Base-by-base conservation (phyloP, 1,140 invertebrate genomes). In the Proales similis region DNA sequence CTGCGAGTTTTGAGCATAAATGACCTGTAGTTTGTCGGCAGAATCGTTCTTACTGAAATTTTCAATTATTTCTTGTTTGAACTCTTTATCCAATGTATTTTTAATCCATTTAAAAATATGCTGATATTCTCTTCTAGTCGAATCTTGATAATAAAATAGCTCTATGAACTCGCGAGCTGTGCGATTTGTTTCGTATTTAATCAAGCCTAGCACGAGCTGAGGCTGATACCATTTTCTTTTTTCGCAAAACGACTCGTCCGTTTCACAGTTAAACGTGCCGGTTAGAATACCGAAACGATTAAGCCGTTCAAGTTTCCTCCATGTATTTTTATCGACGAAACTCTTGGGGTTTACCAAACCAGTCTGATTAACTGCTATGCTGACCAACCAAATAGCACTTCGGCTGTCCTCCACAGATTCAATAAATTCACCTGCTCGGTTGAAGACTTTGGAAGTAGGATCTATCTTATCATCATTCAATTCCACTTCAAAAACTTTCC, bases 381-480 rank as follows among this genome's bases (percentile, higher is more conserved):
- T 24, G 14, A 57, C 36, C 11, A 57, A 42, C 51, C 51, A 57
- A 20, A 57, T 42, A 30, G 29, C 45, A 19, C 45, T 42, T 27
- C 45, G 39, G 3, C n/a, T 24, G 22, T 57, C 51, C 14, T 57
- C 33, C 9, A 57, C 36, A 29, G 51, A 57, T 42, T 57, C 51
- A 5, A 57, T 19, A 26, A 57, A 57, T 57, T 57, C 51, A 42
- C 51, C 36, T 27, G 51, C 33, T 20, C 51, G 39, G 29, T 57
- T 57, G 20, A 57, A 57, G 7, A 57, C 27, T 26, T 57, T 57
- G 17, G 17, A 38, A 39, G 24, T 11, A 14, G 38, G 17, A 14
- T 11, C 38, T 4, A 26, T 24, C 9, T 26, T 57, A n/a, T n/a
- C n/a, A n/a, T n/a, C n/a, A n/a, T n/a, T n/a, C n/a, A n/a, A n/a